phyloP scores from a whole-genome alignment of 2,888 invertebrate genomes.

The Nesidiocoris tenuis region DNA sequence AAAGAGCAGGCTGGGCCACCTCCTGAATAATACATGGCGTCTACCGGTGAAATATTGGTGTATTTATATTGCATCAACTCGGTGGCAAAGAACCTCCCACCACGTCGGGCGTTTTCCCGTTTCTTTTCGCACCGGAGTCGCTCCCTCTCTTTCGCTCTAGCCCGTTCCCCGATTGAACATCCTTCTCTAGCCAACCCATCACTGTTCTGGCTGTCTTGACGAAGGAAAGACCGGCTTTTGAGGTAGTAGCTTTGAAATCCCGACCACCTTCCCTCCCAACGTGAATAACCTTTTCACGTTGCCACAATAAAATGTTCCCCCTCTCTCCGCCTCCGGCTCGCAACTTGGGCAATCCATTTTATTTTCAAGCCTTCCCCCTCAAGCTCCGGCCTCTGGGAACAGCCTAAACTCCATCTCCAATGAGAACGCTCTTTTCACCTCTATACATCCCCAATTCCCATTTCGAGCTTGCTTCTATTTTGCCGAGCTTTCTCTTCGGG shows the following conservation, averaged over 20 bases:
- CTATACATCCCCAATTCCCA: not conserved
- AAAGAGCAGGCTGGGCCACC: conserved; percentile 28
- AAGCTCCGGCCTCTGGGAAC: not conserved
- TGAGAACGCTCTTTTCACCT: not conserved
- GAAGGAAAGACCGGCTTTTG: not conserved
- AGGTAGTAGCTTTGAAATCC: conserved; percentile 14
- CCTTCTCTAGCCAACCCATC: not conserved
- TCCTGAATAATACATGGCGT: conserved; percentile 34
- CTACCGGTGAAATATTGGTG: conserved; percentile 40
- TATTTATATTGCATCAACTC: conserved; percentile 39
- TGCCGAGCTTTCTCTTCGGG: not conserved
- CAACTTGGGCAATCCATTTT: conserved; percentile 26
- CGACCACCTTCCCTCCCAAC: not conserved
- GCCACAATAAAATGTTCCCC: conserved; percentile 29
- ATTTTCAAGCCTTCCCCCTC: conserved; percentile 6
- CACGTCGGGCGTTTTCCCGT: not conserved
- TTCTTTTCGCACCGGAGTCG: not conserved
- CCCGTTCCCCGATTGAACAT: not conserved
- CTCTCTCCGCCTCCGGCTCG: not conserved
- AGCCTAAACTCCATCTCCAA: conserved; percentile 1
- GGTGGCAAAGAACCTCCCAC: conserved; percentile 15
- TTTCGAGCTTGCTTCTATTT: not conserved
- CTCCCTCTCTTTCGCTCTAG: conserved; percentile 3
- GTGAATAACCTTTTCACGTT: not conserved
- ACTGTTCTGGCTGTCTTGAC: not conserved